Conservation (phyloP, 2,113 vertebrate genomes). For the Scatophagus argus region DNA sequence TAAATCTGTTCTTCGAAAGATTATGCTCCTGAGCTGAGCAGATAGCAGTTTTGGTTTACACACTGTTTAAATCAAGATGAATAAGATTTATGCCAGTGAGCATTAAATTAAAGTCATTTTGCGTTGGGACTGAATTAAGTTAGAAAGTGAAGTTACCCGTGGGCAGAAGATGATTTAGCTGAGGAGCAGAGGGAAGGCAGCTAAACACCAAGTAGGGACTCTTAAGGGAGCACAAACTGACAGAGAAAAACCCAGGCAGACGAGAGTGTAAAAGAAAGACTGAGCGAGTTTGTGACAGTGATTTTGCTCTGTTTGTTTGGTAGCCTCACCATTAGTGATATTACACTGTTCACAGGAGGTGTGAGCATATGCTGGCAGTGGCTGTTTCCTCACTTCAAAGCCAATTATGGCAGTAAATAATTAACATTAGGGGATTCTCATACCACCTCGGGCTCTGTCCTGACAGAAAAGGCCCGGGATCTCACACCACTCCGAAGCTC, state of each 20-base stretch:
- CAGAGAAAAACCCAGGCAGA: conserved; percentile 24
- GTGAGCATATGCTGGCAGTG: conserved; percentile 57
- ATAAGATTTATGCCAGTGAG: conserved; percentile 21
- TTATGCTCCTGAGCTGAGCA: conserved; percentile 1
- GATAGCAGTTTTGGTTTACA: conserved; percentile 28
- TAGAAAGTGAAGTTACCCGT: conserved; percentile 29
- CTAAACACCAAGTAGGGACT: conserved; percentile 6
- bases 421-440: conserved; percentile 69
- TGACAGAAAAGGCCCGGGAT: conserved; percentile 40
- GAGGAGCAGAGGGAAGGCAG: conserved; percentile 9
- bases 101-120: conserved; percentile 49
- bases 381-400: conserved; percentile 73
- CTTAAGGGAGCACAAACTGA: conserved; percentile 21
- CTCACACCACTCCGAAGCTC: conserved; percentile 37
- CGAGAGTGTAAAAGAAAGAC: conserved; percentile 17
- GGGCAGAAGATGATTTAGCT: conserved; percentile 29
- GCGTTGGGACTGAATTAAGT: conserved; percentile 50
- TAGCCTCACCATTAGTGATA: conserved; percentile 47
- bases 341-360: conserved; percentile 62
- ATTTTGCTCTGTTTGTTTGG: conserved; percentile 62
- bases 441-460: conserved; percentile 54
- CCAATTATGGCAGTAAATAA: conserved; percentile 78
- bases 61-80: conserved; percentile 32
- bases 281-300: conserved; percentile 12
- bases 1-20: not conserved